These are phyloP conservation scores for Lagorchestes hirsutus DNA, from an alignment of 2,797 vertebrate genomes.

Conservation along the genomic window DNA sequence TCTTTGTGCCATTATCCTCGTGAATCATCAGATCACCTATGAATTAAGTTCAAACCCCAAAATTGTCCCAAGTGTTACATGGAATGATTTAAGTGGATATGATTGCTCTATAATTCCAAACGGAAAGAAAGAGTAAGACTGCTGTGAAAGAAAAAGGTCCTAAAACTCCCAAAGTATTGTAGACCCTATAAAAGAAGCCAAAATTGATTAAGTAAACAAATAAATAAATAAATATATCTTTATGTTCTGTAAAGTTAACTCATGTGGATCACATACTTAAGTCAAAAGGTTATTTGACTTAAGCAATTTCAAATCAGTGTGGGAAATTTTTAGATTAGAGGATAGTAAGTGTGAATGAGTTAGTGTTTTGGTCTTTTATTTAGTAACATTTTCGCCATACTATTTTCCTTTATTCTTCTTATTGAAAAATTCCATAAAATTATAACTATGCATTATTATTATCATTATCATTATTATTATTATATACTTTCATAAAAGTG, in stretches of 20 bases:
- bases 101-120: neutral
- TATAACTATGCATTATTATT: neutral
- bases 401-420: neutral
- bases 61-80: neutral
- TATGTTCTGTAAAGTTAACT: neutral
- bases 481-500: neutral
- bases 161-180: neutral
- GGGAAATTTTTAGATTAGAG: neutral
- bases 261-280: neutral
- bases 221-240: neutral
- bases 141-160: neutral
- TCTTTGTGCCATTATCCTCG: neutral
- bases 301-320: neutral
- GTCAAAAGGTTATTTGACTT: neutral
- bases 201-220: neutral
- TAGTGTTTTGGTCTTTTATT: neutral
- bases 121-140: neutral
- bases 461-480: no score
- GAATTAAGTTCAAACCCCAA: neutral
- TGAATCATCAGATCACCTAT: neutral
- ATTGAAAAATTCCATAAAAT: neutral
- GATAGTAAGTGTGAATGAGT: neutral
- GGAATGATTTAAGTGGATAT: neutral
- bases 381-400: neutral
- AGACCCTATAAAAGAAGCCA: neutral